Evolutionary conservation across 2,797 vertebrate genomes (phyloP), one percentile per base, ranked within the genome.

Genomic region (Myioborus miniatus): DNA sequence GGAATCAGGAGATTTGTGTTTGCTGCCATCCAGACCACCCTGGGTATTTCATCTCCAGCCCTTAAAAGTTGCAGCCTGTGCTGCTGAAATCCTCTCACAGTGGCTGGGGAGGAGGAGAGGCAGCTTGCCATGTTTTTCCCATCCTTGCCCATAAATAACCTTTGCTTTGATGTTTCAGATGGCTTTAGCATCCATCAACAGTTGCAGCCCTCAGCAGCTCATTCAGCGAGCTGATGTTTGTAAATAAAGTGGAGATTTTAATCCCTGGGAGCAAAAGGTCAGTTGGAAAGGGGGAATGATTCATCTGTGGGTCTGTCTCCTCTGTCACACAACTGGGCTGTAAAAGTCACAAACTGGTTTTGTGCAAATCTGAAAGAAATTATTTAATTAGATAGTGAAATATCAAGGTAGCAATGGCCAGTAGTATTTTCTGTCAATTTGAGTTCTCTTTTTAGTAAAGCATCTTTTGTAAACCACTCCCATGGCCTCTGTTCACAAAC

Each of bases 1-100:
- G 83, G 75, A 85, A 65, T 27, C 37, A 6, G 90, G 58, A 86
- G 78, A 96, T 94, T 96, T 92, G 94, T 96, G 90, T 41, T 44
- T 83, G 56, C 69, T 95, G 93, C 71, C 81, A 46, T 32, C 1
- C 0, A 39, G 83, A 15, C 71, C 60, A 11, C 71, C 0, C 15
- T 27, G 64, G 49, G 15, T 70, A 63, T 87, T 97, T 58, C 36
- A 93, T 94, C 88, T 83, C 50, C 68, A 90, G 49, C 60, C 90
- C 75, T 36, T 90, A 87, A 85, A 83, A 89, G 41, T 18, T 71
- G 60, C 49, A 92, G 78, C 50, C 64, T 21, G 4, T 39, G 12
- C 64, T 70, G 56, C 67, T 63, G 15, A 83, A 87, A 84, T 15
- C 11, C 41, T 3, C 59, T 63, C 19, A 6, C 39, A 30, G 8